These are phyloP conservation scores for Macropus fuliginosus DNA, from an alignment of 2,797 vertebrate genomes.

Conservation along the genomic window DNA sequence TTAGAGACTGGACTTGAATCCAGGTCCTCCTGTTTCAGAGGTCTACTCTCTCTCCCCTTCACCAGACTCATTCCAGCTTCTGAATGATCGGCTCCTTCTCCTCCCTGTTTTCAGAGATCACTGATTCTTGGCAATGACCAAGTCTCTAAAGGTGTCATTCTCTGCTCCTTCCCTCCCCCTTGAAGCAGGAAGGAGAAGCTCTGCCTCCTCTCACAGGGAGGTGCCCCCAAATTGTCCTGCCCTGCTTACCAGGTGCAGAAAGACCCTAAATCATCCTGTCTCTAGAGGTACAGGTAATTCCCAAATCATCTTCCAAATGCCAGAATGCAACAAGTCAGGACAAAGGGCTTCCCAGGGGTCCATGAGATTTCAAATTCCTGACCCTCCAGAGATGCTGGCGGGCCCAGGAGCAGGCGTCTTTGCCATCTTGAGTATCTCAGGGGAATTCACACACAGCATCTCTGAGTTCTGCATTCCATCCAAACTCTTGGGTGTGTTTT, in stretches of 20 bases:
- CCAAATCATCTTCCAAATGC: conserved; percentile 6
- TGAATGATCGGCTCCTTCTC: not conserved
- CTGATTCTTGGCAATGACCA: not conserved
- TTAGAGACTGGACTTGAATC: not conserved
- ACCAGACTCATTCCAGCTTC: not conserved
- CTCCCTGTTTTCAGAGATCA: not conserved
- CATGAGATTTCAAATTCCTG: conserved; percentile 8
- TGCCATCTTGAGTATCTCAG: not conserved
- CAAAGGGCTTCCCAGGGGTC: not conserved
- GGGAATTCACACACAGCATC: conserved; percentile 1
- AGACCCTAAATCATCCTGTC: conserved; percentile 30
- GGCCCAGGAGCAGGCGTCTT: not conserved
- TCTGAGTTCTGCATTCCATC: not conserved
- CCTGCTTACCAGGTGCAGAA: not conserved
- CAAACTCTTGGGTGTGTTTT: not conserved
- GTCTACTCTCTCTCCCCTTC: not conserved
- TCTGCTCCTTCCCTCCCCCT: not conserved
- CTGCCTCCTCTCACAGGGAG: not conserved
- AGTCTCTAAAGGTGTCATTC: not conserved
- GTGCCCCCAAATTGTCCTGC: not conserved
- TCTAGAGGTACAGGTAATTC: not conserved
- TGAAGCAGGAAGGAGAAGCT: not conserved
- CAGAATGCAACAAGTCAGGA: not conserved
- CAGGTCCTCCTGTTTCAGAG: not conserved
- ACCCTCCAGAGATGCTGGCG: not conserved